Conservation (phyloP, 2,797 vertebrate species). For the Syndactyla subalaris region DNA sequence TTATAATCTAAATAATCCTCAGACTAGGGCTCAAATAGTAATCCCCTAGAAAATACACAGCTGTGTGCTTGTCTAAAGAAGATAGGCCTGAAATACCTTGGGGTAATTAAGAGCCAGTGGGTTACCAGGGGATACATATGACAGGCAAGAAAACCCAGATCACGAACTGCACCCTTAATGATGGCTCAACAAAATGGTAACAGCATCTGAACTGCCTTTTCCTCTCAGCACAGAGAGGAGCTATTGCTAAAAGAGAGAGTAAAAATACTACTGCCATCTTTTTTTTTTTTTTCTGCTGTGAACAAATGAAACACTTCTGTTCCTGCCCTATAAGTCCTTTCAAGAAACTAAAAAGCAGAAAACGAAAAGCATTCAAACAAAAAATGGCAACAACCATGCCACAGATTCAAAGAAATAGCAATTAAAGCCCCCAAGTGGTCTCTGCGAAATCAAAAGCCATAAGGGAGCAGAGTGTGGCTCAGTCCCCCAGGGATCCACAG, state of each 20-base stretch:
- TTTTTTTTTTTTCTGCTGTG: not conserved
- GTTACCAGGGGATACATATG: not conserved
- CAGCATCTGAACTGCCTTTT: not conserved
- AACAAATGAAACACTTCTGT: not conserved
- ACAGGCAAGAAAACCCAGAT: not conserved
- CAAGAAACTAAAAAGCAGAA: not conserved
- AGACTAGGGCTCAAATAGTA: not conserved
- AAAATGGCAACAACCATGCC: not conserved
- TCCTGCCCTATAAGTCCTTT: not conserved
- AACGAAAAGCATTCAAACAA: not conserved
- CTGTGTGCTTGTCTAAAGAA: not conserved
- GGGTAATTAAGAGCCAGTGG: slow-evolving; percentile 12
- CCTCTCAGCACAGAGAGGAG: not conserved
- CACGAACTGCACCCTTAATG: not conserved
- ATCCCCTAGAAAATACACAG: slow-evolving; percentile 11
- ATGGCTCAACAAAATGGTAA: not conserved
- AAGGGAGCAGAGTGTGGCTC: not conserved
- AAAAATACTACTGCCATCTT: not conserved
- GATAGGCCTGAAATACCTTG: not conserved
- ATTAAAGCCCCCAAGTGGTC: rapidly evolving
- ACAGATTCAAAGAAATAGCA: not conserved
- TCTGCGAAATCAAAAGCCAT: not conserved
- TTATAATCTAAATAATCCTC: slow-evolving; percentile 6
- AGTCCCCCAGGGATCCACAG: not conserved
- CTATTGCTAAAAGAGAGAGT: not conserved